These are phyloP conservation scores for Seira ritae DNA, from an alignment of 2,888 invertebrate genomes.

Conservation along the genomic window DNA sequence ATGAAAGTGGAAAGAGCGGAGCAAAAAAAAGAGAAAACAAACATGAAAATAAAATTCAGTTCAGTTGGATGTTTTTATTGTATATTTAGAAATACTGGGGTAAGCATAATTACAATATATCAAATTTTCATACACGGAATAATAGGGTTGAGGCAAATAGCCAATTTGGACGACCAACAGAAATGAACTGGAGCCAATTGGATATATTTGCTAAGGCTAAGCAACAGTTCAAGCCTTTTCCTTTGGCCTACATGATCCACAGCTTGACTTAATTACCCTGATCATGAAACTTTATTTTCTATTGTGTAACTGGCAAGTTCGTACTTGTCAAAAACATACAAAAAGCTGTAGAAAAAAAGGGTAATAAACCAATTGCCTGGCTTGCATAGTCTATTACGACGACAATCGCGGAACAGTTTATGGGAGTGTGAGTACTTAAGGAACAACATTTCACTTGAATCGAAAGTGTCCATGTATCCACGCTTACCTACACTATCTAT, in stretches of 20 bases:
- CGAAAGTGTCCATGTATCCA: too few species aligned
- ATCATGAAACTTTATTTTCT: slow-evolving; percentile 5
- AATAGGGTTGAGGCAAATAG: slow-evolving; percentile 1
- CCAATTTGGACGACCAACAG: slow-evolving; percentile 11
- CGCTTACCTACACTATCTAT: too few species aligned
- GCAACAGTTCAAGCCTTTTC: background rate
- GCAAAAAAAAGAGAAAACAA: too few species aligned
- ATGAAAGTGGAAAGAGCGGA: too few species aligned
- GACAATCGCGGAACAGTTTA: too few species aligned
- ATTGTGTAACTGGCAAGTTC: background rate
- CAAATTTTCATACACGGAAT: slow-evolving; percentile 3
- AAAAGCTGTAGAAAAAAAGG: slow-evolving; percentile 11
- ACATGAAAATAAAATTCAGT: too few species aligned
- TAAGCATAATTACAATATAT: slow-evolving; percentile 5
- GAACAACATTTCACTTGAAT: too few species aligned
- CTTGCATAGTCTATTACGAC: too few species aligned
- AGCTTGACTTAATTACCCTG: slow-evolving; percentile 12
- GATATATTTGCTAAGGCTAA: too few species aligned
- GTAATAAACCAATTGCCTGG: background rate
- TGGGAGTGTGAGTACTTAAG: too few species aligned
- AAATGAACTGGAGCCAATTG: slow-evolving; percentile 10
- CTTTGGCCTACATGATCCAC: background rate
- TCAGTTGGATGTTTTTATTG: background rate
- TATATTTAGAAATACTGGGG: background rate
- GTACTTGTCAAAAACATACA: slow-evolving; percentile 14